Evolutionary conservation across 35 echinoderm and acorn worm species (phyloP).

Genomic region (Apostichopus parvimensis): DNA sequence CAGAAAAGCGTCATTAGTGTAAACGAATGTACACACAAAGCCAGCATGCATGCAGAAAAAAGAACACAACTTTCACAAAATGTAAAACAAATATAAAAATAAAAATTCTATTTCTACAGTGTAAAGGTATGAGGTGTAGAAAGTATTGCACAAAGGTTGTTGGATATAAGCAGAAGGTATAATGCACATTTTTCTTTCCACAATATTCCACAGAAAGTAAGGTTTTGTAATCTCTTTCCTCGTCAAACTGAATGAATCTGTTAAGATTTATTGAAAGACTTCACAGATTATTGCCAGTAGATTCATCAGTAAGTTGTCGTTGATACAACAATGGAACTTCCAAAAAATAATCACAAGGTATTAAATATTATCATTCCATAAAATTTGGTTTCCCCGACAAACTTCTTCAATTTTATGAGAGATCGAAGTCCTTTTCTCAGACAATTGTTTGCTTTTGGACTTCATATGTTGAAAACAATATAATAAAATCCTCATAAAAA

Average conservation of each 20-base stretch:
- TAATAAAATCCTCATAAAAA: not conserved
- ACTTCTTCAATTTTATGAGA: not conserved
- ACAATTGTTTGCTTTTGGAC: not conserved
- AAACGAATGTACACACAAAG: slow-evolving; percentile 13
- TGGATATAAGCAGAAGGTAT: not conserved
- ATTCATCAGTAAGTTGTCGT: not conserved
- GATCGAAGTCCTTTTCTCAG: not conserved
- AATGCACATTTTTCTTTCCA: not conserved
- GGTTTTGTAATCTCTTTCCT: not conserved
- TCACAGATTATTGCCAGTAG: not conserved
- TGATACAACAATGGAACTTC: not conserved
- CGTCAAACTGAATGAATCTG: not conserved
- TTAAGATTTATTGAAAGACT: not conserved
- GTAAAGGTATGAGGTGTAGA: slow-evolving; percentile 6
- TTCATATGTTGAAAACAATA: slow-evolving; percentile 6
- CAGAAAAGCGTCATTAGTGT: slow-evolving; percentile 4
- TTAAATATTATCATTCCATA: not conserved
- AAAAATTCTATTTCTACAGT: slow-evolving; percentile 38
- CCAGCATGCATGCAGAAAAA: slow-evolving; percentile 36
- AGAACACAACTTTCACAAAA: slow-evolving; percentile 40
- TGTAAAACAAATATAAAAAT: slow-evolving; percentile 10
- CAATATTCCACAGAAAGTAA: not conserved
- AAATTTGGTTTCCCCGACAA: not conserved
- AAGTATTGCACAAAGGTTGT: not conserved
- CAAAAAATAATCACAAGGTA: slow-evolving; percentile 4